These are phyloP conservation scores for Cichlasoma orientale DNA, from an alignment of 2,797 vertebrate genomes.

Conservation along the genomic window DNA sequence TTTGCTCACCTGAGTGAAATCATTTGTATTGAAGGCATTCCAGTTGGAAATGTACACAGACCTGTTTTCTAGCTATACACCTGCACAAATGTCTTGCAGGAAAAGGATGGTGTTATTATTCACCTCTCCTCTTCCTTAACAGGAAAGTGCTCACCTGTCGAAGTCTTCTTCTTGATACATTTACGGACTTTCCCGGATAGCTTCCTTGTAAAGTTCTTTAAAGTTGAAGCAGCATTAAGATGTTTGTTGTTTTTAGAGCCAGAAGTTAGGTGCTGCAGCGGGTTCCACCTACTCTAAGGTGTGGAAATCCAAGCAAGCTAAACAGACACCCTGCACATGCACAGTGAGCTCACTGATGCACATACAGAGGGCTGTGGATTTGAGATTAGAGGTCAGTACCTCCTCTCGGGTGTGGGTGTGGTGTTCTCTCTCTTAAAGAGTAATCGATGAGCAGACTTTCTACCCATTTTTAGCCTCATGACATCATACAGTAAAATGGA, in stretches of 20 bases:
- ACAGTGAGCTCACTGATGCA: constrained; percentile 15
- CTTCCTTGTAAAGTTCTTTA: constrained; percentile 2
- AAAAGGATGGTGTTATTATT: neutral
- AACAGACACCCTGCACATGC: constrained; percentile 42
- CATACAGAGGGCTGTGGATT: constrained; percentile 42
- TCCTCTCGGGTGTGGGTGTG: constrained; percentile 44
- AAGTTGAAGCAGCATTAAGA: constrained; percentile 5
- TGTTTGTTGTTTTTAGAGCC: neutral
- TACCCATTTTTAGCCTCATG: constrained; percentile 42
- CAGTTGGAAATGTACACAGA: neutral
- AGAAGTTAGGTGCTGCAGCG: constrained; percentile 21
- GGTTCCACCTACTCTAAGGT: constrained; percentile 35
- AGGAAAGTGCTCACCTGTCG: constrained; percentile 60
- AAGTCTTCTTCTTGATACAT: constrained; percentile 33
- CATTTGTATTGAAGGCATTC: neutral
- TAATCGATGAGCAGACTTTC: constrained; percentile 59
- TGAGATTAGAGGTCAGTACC: constrained; percentile 56
- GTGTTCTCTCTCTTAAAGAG: constrained; percentile 58
- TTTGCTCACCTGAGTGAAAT: neutral
- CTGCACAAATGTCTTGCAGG: neutral
- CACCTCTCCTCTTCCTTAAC: neutral
- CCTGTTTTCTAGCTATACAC: neutral
- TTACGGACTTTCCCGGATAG: neutral
- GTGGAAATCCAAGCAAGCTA: constrained; percentile 21
- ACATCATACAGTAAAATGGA: constrained; percentile 32